Percentiles rank a stretch among this genome's conserved stretches.
These are phyloP conservation scores for Tachuris rubrigastra DNA, from an alignment of 2,113 vertebrate genomes.

Conservation along the genomic window DNA sequence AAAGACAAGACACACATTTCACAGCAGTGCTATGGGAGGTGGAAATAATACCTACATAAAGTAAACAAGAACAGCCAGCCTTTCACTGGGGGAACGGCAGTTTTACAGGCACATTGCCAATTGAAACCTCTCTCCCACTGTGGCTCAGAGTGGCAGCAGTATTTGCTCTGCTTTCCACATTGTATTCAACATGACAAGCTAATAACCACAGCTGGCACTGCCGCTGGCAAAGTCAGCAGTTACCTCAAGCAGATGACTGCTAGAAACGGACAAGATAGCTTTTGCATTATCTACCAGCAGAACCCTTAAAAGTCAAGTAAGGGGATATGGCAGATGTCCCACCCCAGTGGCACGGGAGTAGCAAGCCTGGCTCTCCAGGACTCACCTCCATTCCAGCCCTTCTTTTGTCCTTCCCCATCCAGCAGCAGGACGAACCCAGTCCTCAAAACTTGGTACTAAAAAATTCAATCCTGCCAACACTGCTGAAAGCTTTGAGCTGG, in stretches of 20 bases:
- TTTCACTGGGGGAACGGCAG: background rate
- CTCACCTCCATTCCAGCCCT: conserved; percentile 25
- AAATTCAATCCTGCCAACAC: background rate
- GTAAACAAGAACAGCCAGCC: background rate
- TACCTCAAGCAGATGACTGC: conserved; percentile 1
- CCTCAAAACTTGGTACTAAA: background rate
- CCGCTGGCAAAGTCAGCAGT: background rate
- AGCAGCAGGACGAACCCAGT: background rate
- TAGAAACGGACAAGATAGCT: background rate
- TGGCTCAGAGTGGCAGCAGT: background rate
- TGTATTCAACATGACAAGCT: background rate
- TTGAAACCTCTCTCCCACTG: background rate
- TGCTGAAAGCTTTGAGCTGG: conserved; percentile 18
- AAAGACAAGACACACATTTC: background rate
- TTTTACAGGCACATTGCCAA: background rate
- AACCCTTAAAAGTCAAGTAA: conserved; percentile 7
- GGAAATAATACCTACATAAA: background rate
- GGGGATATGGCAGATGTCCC: conserved; percentile 47
- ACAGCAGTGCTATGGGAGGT: background rate
- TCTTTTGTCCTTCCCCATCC: background rate
- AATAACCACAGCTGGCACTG: conserved; percentile 56
- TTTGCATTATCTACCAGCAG: conserved; percentile 19
- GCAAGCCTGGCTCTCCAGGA: conserved; percentile 29
- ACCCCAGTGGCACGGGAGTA: background rate
- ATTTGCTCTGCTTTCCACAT: background rate